Conservation (phyloP, 1,140 invertebrate species). For the Babylonia areolata region DNA sequence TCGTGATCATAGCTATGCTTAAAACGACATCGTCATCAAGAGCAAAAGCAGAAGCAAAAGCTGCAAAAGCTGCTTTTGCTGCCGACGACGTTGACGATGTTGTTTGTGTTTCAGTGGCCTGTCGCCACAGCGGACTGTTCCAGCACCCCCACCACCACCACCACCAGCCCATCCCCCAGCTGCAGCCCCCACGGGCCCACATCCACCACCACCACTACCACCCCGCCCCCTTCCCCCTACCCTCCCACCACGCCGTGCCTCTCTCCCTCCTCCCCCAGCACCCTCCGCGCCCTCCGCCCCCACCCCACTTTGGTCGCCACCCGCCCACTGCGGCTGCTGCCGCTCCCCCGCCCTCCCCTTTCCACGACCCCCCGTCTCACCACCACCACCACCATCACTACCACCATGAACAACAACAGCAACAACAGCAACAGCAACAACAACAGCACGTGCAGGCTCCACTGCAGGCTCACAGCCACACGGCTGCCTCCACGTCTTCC, state of each 20-base stretch:
- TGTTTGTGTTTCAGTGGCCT: background rate
- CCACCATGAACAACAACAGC: background rate
- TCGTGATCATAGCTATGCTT: too few relatives aligned
- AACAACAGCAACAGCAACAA: slow-evolving; percentile 14
- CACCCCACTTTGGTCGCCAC: slow-evolving; percentile 64
- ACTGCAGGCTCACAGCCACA: slow-evolving; percentile 5
- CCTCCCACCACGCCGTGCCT: slow-evolving; percentile 45
- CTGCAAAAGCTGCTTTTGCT: background rate
- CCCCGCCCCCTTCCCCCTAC: slow-evolving; percentile 55
- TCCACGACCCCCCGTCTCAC: background rate
- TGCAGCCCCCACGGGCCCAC: slow-evolving; percentile 73
- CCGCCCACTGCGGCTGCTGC: background rate
- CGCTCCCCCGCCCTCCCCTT: background rate
- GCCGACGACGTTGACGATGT: background rate
- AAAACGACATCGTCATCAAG: too few relatives aligned
- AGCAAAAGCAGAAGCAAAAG: too few relatives aligned
- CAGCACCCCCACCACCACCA: background rate
- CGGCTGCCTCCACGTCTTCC: slow-evolving; percentile 8
- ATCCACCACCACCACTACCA: slow-evolving; percentile 78
- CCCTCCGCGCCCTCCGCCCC: slow-evolving; percentile 76
- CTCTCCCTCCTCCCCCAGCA: background rate
- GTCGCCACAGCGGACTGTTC: background rate
- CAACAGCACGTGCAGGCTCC: background rate
- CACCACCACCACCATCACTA: background rate
- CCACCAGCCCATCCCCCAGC: slow-evolving; percentile 1